Percentiles rank a stretch among this genome's conserved stretches.
phyloP scores from a whole-genome alignment of 2,888 invertebrate species.

The Ischnus inquisitorius region DNA sequence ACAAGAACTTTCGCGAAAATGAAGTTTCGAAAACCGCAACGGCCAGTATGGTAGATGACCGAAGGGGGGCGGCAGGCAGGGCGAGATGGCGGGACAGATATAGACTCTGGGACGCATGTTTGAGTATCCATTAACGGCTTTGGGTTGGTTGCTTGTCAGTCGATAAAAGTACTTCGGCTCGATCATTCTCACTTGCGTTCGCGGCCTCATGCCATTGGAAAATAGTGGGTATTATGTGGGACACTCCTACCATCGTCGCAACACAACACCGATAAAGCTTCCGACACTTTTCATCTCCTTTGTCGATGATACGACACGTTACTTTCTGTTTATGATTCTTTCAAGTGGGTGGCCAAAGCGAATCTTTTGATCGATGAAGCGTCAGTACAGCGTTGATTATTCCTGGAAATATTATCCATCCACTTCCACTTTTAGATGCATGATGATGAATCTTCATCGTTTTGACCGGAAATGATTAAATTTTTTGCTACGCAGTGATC shows the following conservation, averaged over 20 bases:
- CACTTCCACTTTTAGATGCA: too few relatives aligned
- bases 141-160: conserved; percentile 77
- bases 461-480: too few relatives aligned
- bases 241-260: conserved; percentile 25
- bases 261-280: conserved; percentile 31
- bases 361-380: neutral
- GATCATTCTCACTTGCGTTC: conserved; percentile 41
- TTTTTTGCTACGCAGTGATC: too few relatives aligned
- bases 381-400: neutral
- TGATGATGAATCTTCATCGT: neutral
- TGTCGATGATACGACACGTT: neutral
- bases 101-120: conserved; percentile 76
- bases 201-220: conserved; percentile 32
- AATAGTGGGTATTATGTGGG: conserved; percentile 34
- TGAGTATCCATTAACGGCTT: conserved; percentile 82
- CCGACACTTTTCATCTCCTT: conserved; percentile 22
- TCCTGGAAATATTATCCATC: neutral
- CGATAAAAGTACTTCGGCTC: conserved; percentile 76
- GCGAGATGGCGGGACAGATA: conserved; percentile 32
- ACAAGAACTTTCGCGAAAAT: conserved; percentile 76
- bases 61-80: conserved; percentile 24
- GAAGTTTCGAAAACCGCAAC: conserved; percentile 78
- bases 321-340: conserved; percentile 36
- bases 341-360: conserved; percentile 11
- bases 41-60: conserved; percentile 24